Evolutionary conservation across 1,140 invertebrate species (phyloP), one percentile per base, ranked within the genome.

Genomic region (Platyura marginata): DNA sequence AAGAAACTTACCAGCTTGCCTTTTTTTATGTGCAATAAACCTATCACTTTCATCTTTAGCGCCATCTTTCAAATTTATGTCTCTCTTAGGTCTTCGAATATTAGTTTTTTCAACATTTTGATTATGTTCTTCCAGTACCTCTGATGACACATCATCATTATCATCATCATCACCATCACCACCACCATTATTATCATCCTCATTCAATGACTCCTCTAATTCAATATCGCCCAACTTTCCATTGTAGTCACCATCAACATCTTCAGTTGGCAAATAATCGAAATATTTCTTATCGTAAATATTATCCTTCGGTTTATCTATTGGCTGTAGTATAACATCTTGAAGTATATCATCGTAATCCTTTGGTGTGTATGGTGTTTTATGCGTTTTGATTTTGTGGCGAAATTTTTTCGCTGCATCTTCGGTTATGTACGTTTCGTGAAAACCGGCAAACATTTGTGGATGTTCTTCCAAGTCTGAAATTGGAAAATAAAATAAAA

Each of bases 211-310:
- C 11, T 5, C n/a, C 23, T 41, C 22, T 18, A 25, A 21, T 13
- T 8, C 35, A 37, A 8, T 13, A 6, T 41, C 23, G 10, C n/a
- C 21, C 3, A 25, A n/a, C 5, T 41, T 22, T n/a, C 29, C 21
- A 29, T 15, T 41, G 6, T 19, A 19, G 15, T 41, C 40, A 19
- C 29, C 40, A 15, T 21, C 20, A 13, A 29, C 25, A 8, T 21
- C 33, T 23, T 43, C 42, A 37, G 33, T 25, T n/a, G 35, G 34
- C 21, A 43, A 37, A 43, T 42, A 42, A 42, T 43, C 42, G 23
- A 37, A 43, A 29, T 43, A 43, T 43, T 43, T 43, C 33, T 43
- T 43, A 19, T 43, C 42, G 23, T 36, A 36, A 16, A 36, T 11
- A 36, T 36, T 18, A 36, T 36, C 5, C 15, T 36, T 36, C 15